These are phyloP conservation scores for Cynodonichthys magdalenae DNA, from an alignment of 2,797 vertebrate genomes.

Conservation along the genomic window DNA sequence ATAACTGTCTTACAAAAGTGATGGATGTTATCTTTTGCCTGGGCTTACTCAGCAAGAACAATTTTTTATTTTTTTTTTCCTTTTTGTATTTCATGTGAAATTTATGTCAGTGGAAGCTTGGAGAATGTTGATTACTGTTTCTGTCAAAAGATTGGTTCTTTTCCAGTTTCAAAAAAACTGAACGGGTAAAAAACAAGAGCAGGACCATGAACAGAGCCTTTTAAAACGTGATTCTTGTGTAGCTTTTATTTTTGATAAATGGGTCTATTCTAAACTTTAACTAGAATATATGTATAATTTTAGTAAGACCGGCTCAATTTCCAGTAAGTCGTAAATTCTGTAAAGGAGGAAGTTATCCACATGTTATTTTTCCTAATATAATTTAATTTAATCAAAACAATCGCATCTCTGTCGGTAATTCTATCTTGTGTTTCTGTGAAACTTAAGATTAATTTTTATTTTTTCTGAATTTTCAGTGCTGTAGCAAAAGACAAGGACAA, in stretches of 20 bases:
- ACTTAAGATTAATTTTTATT: neutral
- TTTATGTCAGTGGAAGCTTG: slow-evolving; percentile 23
- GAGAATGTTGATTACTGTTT: slow-evolving; percentile 41
- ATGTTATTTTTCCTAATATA: no score
- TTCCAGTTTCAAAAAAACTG: slow-evolving; percentile 11
- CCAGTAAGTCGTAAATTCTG: neutral
- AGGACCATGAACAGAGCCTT: slow-evolving; percentile 6
- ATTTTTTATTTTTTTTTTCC: no score
- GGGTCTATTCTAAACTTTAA: slow-evolving; percentile 1
- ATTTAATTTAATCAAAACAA: no score
- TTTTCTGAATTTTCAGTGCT: slow-evolving; percentile 78
- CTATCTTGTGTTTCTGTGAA: neutral
- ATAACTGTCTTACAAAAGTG: neutral
- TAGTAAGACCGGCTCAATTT: neutral
- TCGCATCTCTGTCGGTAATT: slow-evolving; percentile 1
- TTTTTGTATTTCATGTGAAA: slow-evolving; percentile 38
- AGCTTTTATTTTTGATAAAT: slow-evolving; percentile 29
- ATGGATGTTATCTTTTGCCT: slow-evolving; percentile 9
- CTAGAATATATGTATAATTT: neutral
- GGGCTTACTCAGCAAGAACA: neutral
- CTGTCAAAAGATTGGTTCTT: slow-evolving; percentile 20
- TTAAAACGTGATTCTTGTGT: slow-evolving; percentile 13
- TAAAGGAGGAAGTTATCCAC: neutral
- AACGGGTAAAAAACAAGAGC: neutral
- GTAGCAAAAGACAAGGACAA: slow-evolving; percentile 99